phyloP scores from a whole-genome alignment of 2,113 vertebrate species.

The Toxostoma redivivum region DNA sequence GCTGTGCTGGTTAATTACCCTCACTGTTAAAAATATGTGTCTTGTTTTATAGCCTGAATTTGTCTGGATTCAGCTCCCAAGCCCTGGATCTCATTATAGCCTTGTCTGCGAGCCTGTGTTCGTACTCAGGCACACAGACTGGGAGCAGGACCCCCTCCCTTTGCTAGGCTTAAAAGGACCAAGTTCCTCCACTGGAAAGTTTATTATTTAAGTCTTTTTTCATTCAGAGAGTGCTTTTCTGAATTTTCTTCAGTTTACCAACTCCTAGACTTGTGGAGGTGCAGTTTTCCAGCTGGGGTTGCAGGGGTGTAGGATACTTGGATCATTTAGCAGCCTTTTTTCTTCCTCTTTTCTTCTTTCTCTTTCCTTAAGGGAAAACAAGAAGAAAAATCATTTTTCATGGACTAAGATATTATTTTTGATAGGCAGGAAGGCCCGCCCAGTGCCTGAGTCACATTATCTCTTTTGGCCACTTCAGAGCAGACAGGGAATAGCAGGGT shows the following conservation, averaged over 20 bases:
- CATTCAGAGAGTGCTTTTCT: neutral
- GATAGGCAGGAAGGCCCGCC: neutral
- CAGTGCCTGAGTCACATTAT: neutral
- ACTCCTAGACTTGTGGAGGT: neutral
- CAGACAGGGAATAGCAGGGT: neutral
- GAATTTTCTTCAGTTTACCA: neutral
- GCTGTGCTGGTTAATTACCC: constrained; percentile 31
- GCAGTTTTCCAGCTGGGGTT: neutral
- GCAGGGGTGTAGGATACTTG: neutral
- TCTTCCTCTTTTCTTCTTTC: neutral
- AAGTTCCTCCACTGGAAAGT: neutral
- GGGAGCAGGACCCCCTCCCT: neutral
- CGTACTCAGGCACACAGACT: neutral
- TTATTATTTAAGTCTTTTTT: neutral
- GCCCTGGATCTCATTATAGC: constrained; percentile 40
- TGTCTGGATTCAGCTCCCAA: constrained; percentile 14
- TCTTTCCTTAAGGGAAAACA: neutral
- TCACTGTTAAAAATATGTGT: constrained; percentile 21
- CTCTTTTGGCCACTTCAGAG: neutral
- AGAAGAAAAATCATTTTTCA: neutral
- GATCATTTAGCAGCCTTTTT: neutral
- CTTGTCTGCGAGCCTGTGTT: neutral
- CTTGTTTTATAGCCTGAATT: constrained; percentile 19
- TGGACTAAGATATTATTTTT: neutral
- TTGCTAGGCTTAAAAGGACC: neutral